Evolutionary conservation across 2,888 invertebrate species (phyloP).

Genomic region (Rhopalosiphum nymphaeae): DNA sequence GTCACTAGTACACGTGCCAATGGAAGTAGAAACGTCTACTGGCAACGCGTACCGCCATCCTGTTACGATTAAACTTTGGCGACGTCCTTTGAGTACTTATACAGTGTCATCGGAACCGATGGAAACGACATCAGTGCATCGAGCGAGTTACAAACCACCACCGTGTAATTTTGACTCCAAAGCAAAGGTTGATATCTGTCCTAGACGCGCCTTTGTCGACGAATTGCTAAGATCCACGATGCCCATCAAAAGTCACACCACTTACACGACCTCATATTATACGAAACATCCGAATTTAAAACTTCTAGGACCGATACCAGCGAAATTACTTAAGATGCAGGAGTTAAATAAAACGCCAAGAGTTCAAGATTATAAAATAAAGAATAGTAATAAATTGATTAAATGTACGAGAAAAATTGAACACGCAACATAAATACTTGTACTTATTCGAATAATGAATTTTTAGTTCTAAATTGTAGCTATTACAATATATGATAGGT

Average conservation of each 20-base stretch:
- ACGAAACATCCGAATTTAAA: not conserved
- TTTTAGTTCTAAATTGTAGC: not conserved
- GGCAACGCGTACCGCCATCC: not conserved
- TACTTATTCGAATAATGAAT: not conserved
- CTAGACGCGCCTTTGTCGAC: not conserved
- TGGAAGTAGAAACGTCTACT: not conserved
- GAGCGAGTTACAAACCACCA: not conserved
- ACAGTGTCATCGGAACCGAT: not conserved
- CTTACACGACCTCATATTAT: not conserved
- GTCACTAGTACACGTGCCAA: not conserved
- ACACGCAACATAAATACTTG: not conserved
- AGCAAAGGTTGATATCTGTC: not conserved
- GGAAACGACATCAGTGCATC: slow-evolving; percentile 24
- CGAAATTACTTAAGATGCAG: not conserved
- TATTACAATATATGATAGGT: not conserved
- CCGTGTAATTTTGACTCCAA: too few species aligned
- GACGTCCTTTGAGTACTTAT: not conserved
- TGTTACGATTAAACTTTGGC: not conserved
- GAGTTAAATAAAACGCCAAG: not conserved
- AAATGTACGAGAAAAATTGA: not conserved
- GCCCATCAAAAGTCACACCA: slow-evolving; percentile 12
- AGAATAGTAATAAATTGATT: not conserved
- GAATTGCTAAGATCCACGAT: not conserved
- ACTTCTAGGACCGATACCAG: not conserved
- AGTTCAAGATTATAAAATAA: not conserved